These are phyloP conservation scores for Leptopilina syphax DNA, from an alignment of 2,888 invertebrate species.

Conservation along the genomic window DNA sequence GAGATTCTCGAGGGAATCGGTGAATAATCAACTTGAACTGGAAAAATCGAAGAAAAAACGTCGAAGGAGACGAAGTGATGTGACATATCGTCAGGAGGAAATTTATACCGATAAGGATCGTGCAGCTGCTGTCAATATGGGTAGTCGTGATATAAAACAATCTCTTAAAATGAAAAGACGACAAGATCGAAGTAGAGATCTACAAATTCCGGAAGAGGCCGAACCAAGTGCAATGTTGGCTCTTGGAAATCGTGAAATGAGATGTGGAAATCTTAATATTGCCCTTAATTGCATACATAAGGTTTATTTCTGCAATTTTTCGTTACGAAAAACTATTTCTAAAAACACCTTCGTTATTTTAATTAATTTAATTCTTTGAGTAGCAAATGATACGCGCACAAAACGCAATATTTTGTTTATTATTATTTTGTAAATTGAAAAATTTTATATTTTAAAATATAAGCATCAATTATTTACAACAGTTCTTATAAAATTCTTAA, in stretches of 20 bases:
- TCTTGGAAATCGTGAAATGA: conserved; percentile 86
- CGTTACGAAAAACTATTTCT: neutral
- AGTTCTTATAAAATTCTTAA: too few species aligned
- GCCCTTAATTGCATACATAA: conserved; percentile 88
- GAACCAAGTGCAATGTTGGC: conserved; percentile 87
- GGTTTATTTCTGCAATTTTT: conserved; percentile 77
- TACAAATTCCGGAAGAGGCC: conserved; percentile 88
- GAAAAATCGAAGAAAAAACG: conserved; percentile 70
- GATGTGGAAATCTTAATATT: conserved; percentile 84
- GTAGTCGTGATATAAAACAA: conserved; percentile 91
- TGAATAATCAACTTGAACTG: conserved; percentile 68
- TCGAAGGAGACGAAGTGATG: conserved; percentile 66
- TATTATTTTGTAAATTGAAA: too few species aligned
- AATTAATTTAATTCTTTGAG: too few species aligned
- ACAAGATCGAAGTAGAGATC: conserved; percentile 84
- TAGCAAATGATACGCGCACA: too few species aligned
- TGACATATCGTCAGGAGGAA: conserved; percentile 80
- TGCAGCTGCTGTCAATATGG: conserved; percentile 92
- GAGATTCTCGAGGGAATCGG: conserved; percentile 49
- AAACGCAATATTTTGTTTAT: too few species aligned
- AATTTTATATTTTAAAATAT: too few species aligned
- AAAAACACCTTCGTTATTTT: too few species aligned
- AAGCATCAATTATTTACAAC: too few species aligned
- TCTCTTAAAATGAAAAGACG: conserved; percentile 88
- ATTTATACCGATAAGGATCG: conserved; percentile 94